Percentiles rank a stretch among this genome's conserved stretches.
Evolutionary conservation across 2,797 vertebrate genomes (phyloP).

Genomic region (Paedocypris micromegethes): DNA sequence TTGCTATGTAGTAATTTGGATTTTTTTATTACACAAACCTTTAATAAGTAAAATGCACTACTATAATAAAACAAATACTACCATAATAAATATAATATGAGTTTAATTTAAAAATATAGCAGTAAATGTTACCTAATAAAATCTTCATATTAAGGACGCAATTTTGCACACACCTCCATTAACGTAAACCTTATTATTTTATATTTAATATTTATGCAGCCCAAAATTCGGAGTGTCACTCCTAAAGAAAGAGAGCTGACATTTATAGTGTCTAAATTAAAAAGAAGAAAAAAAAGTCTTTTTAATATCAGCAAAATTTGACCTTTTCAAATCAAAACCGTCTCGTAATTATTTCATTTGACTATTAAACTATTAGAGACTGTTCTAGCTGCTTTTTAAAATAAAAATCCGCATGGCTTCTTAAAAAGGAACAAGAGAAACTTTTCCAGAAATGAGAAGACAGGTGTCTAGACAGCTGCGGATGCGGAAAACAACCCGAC

Average conservation of each 20-base stretch:
- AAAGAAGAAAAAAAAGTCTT: conserved; percentile 53
- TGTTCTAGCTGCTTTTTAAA: not conserved
- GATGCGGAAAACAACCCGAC: conserved; percentile 28
- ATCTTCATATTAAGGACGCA: conserved; percentile 2
- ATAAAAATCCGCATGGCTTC: not conserved
- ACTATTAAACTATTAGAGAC: not conserved
- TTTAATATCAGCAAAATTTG: conserved; percentile 78
- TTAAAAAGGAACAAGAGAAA: conserved; percentile 3
- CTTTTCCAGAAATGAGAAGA: conserved; percentile 23
- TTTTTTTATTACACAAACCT: too few species aligned
- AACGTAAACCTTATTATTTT: conserved; percentile 26
- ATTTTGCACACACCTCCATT: conserved; percentile 33
- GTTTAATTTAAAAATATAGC: not conserved
- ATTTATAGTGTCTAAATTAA: conserved; percentile 76
- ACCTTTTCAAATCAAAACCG: conserved; percentile 65
- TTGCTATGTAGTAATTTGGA: conserved; percentile 2
- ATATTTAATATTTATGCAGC: conserved; percentile 20
- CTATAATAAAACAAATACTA: too few species aligned
- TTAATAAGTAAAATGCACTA: too few species aligned
- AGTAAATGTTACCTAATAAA: conserved; percentile 20
- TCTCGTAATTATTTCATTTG: conserved; percentile 6
- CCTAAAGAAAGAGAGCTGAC: conserved; percentile 61
- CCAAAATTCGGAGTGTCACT: conserved; percentile 42
- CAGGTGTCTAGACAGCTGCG: conserved; percentile 39
- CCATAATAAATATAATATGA: too few species aligned